Base-by-base conservation (phyloP, 2,113 vertebrate genomes). In the Phocoena phocoena region DNA sequence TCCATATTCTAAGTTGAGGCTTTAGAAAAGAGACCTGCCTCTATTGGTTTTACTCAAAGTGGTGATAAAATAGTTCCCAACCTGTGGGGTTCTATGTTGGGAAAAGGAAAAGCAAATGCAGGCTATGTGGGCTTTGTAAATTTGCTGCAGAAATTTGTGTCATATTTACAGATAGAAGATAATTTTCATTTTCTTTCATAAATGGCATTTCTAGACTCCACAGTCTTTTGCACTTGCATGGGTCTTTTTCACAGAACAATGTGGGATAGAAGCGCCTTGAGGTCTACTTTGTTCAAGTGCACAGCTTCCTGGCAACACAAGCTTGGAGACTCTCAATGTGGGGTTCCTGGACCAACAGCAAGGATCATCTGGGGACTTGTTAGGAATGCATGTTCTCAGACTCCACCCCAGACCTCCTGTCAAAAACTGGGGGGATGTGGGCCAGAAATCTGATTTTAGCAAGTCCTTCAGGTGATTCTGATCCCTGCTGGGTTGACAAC, bases 151-250 rank as follows among this genome's bases (percentile, higher is more conserved):
- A 83, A 79, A 50, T 28, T n/a, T 73, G 62, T 90, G 58, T 14
- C 0, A 17, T 60, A 70, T 58, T 88, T 87, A 28, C 63, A 77
- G 62, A 62, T 5, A 44, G 70, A 65, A 86, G 81, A 25, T 26
- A 41, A 63, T 47, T 58, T 96, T 83, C 58, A 9, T 70, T 91
- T 93, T 31, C 47, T 83, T 91, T 83, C 17, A 63, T 58, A 97
- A 90, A 58, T 95, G 25, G 2, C 28, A 44, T 88, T 79, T 87
- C 25, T 17, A 76, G 44, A 33, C 9, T 62, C 28, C 20, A 12
- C 1, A 36, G 12, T 53, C 9, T 20, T 84, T 96, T 95, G n/a
- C 71, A 47, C 3, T 38, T 53, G 12, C 5, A 9, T 15, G 8
- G 14, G 3, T 21, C 12, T 70, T 71, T 85, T 76, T 41, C 31